Evolutionary conservation across 2,888 invertebrate species (phyloP).

Genomic region (Lumbricus terrestris): DNA sequence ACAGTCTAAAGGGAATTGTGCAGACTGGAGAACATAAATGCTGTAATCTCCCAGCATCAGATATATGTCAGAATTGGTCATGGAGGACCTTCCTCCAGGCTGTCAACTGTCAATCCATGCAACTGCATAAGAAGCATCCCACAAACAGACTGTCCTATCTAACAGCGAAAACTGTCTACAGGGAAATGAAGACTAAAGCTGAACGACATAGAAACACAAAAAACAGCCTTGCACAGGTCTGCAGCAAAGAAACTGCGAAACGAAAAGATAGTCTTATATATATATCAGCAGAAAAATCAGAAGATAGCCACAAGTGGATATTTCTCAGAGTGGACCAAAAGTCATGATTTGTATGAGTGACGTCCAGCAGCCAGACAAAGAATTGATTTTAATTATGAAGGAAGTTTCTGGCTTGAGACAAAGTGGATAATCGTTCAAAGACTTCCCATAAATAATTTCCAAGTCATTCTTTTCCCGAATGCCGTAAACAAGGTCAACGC

Average conservation of each 20-base stretch:
- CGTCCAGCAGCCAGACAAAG: background rate
- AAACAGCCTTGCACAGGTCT: background rate
- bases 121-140: background rate
- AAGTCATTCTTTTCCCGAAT: background rate
- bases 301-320: background rate
- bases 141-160: background rate
- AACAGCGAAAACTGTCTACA: background rate
- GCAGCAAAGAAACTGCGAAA: background rate
- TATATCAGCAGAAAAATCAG: background rate
- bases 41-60: background rate
- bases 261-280: background rate
- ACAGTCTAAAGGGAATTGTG: background rate
- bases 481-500: background rate
- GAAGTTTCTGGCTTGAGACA: background rate
- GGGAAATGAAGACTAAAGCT: too few relatives aligned
- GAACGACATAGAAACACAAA: too few relatives aligned
- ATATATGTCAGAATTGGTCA: background rate
- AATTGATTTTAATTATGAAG: background rate
- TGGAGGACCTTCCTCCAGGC: background rate
- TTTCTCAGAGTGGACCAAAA: background rate
- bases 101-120: background rate
- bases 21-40: background rate
- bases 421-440: background rate
- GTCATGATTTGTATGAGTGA: background rate
- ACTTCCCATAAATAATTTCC: background rate